These are phyloP conservation scores for Cisticola juncidis DNA, from an alignment of 2,113 vertebrate species.

Conservation along the genomic window DNA sequence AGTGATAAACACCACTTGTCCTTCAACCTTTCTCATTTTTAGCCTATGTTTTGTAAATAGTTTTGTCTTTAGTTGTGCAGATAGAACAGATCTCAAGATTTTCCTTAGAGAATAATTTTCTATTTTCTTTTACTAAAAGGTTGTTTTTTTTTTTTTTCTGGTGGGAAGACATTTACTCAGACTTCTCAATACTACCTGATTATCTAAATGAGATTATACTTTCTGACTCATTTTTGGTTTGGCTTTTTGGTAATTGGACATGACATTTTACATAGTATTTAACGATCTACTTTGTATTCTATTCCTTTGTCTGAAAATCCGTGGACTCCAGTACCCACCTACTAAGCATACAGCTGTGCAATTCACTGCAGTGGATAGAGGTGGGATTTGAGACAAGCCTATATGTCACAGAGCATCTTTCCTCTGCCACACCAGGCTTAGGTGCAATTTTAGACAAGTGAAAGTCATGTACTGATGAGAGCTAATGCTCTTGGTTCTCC, in stretches of 20 bases:
- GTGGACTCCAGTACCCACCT: not conserved
- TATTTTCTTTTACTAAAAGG: not conserved
- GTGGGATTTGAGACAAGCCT: not conserved
- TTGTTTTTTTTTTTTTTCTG: not conserved
- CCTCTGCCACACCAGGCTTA: not conserved
- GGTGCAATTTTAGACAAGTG: not conserved
- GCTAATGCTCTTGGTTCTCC: rapidly evolving
- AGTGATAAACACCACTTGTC: not conserved
- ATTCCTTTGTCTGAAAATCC: not conserved
- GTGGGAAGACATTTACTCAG: not conserved
- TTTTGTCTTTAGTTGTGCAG: not conserved
- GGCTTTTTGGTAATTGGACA: not conserved
- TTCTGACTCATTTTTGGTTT: not conserved
- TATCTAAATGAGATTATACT: not conserved
- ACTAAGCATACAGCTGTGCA: not conserved
- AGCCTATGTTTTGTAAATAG: not conserved
- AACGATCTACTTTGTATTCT: not conserved
- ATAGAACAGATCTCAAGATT: not conserved
- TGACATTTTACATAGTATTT: not conserved
- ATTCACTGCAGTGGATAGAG: not conserved
- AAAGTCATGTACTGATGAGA: not conserved
- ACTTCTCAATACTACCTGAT: not conserved
- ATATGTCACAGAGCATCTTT: not conserved
- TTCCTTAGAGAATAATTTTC: not conserved
- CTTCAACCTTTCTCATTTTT: not conserved